A percentile compares a stretch with the other conserved stretches of the same genome.
Evolutionary conservation across 1,140 invertebrate species (phyloP).

Genomic region (Temnothorax curvispinosus): DNA sequence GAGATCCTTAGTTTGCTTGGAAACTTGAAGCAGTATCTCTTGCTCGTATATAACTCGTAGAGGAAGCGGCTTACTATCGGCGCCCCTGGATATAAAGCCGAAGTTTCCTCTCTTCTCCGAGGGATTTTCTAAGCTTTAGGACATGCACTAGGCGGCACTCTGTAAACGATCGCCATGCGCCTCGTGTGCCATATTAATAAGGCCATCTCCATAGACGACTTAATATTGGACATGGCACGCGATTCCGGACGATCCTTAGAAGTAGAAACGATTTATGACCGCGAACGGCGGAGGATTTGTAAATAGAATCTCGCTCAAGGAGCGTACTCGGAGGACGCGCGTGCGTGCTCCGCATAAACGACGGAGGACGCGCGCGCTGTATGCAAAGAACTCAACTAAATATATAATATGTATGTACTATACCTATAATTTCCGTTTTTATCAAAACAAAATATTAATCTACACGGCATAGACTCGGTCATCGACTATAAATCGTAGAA

Average conservation of each 20-base stretch:
- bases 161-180: constrained; percentile 67
- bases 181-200: constrained; percentile 69
- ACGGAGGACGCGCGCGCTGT: neutral
- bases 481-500: neutral
- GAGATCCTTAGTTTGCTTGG: constrained; percentile 29
- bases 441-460: constrained; percentile 52
- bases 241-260: constrained; percentile 61
- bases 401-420: too few relatives aligned
- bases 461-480: neutral
- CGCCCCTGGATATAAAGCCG: constrained; percentile 56
- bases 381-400: neutral
- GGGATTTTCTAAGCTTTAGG: constrained; percentile 72
- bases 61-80: constrained; percentile 63
- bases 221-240: constrained; percentile 65
- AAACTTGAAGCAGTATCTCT: constrained; percentile 57
- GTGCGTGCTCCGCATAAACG: constrained; percentile 69
- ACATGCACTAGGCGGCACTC: constrained; percentile 52
- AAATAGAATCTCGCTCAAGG: constrained; percentile 71
- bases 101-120: constrained; percentile 72
- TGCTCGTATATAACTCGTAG: constrained; percentile 40
- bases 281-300: constrained; percentile 66
- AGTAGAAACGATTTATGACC: constrained; percentile 74
- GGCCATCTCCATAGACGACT: constrained; percentile 65
- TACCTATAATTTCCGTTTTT: neutral
- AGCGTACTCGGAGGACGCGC: constrained; percentile 11